A percentile compares a stretch with the other conserved stretches of the same genome.
Evolutionary conservation across 2,888 invertebrate species (phyloP).

Genomic region (Malthinus seriepunctatus): DNA sequence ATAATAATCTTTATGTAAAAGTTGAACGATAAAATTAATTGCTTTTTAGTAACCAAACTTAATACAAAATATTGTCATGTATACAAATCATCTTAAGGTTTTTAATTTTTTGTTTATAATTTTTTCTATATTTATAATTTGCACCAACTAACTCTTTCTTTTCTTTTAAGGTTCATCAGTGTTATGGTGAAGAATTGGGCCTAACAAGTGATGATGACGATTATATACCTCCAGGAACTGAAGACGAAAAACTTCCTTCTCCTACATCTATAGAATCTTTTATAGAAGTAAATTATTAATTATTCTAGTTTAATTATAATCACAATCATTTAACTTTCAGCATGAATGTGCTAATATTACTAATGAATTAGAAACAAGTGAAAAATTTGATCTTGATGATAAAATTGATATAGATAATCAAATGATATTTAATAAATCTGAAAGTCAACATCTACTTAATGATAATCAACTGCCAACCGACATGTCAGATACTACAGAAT

Average conservation of each 20-base stretch:
- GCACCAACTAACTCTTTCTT: not conserved
- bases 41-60: no score
- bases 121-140: no score
- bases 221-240: slow-evolving; percentile 67
- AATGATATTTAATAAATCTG: slow-evolving; percentile 1
- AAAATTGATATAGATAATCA: slow-evolving; percentile 21
- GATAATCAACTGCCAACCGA: slow-evolving; percentile 65
- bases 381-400: slow-evolving; percentile 16
- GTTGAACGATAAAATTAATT: no score
- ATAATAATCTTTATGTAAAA: no score
- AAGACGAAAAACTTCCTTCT: slow-evolving; percentile 58
- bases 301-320: not conserved
- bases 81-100: no score
- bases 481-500: slow-evolving; percentile 80
- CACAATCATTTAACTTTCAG: not conserved
- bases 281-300: slow-evolving; percentile 39
- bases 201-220: slow-evolving; percentile 92
- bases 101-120: no score
- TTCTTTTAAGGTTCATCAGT: slow-evolving; percentile 76
- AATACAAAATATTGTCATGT: no score
- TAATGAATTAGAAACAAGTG: slow-evolving; percentile 9
- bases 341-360: not conserved
- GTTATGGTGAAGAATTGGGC: slow-evolving; percentile 93
- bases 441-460: slow-evolving; percentile 17
- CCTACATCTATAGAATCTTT: slow-evolving; percentile 58